Percentiles rank a stretch among this genome's conserved stretches.
Conservation (phyloP, 2,888 invertebrate species). For the Tryphoninae sp. region DNA sequence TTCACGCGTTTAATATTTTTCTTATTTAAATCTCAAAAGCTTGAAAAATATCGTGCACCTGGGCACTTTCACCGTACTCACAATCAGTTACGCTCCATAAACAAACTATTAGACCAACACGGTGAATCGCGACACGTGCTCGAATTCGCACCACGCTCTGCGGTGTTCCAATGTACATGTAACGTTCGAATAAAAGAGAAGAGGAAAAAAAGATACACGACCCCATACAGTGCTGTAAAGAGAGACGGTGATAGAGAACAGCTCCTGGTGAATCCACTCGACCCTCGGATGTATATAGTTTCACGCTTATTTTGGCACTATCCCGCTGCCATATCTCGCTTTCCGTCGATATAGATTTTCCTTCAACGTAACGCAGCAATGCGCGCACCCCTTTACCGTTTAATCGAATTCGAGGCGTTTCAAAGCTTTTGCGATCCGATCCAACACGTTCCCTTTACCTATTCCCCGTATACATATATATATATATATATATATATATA, state of each 20-base stretch:
- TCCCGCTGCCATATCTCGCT: slow-evolving; percentile 36
- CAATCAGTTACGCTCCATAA: slow-evolving; percentile 15
- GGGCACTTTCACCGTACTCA: slow-evolving; percentile 34
- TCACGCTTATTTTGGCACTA: slow-evolving; percentile 46
- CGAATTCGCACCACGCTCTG: slow-evolving; percentile 73
- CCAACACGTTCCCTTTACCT: slow-evolving; percentile 29
- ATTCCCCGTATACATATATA: background rate
- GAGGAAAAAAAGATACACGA: slow-evolving; percentile 45
- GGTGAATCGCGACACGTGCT: slow-evolving; percentile 73
- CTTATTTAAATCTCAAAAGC: slow-evolving; percentile 2
- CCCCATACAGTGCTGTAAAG: slow-evolving; percentile 9
- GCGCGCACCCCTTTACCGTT: slow-evolving; percentile 28
- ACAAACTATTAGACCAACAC: slow-evolving; percentile 46
- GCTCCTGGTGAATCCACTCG: slow-evolving; percentile 27
- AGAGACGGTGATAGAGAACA: background rate
- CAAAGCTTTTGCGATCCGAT: slow-evolving; percentile 43
- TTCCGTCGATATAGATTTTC: slow-evolving; percentile 48
- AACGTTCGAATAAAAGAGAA: slow-evolving; percentile 40
- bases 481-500: background rate
- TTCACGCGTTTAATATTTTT: slow-evolving; percentile 11
- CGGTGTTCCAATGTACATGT: slow-evolving; percentile 43
- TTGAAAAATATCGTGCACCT: background rate
- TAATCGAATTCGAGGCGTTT: slow-evolving; percentile 44
- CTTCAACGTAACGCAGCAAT: slow-evolving; percentile 9
- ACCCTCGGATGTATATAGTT: slow-evolving; percentile 37